A percentile compares a stretch with the other conserved stretches of the same genome.
phyloP scores from a whole-genome alignment of 2,113 vertebrate species.

The Syngnathus typhle region DNA sequence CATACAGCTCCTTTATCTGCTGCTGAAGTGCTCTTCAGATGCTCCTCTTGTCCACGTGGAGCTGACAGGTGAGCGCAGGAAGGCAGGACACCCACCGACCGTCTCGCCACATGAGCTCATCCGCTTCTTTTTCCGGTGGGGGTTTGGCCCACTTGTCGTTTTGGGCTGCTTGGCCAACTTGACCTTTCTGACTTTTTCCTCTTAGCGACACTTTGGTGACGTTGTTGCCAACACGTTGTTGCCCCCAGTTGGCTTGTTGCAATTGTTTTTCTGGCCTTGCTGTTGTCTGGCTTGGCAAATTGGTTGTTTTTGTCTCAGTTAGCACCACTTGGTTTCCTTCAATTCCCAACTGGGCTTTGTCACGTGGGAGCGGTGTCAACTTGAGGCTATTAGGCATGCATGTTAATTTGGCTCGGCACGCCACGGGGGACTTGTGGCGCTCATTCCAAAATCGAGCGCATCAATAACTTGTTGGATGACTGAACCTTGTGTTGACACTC shows the following conservation, averaged over 20 bases:
- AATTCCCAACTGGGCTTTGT: too few species aligned
- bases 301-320: not conserved
- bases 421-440: slow-evolving; percentile 5
- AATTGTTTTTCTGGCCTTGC: too few species aligned
- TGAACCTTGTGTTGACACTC: slow-evolving; percentile 45
- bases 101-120: not conserved
- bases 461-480: slow-evolving; percentile 62
- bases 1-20: too few species aligned
- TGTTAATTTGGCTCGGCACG: slow-evolving; percentile 28
- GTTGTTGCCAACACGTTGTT: not conserved
- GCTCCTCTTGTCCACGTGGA: not conserved
- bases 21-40: not conserved
- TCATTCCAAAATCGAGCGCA: slow-evolving; percentile 49
- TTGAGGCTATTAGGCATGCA: not conserved
- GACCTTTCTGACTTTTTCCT: not conserved
- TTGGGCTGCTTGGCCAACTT: not conserved
- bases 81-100: not conserved
- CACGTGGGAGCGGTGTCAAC: not conserved
- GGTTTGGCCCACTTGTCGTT: not conserved
- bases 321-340: too few species aligned
- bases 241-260: not conserved
- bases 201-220: too few species aligned
- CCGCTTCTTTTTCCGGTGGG: not conserved
- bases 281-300: too few species aligned
- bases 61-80: slow-evolving; percentile 12